A percentile compares a stretch with the other conserved stretches of the same genome.
Conservation (phyloP, 2,113 vertebrate species). For the Indri indri region DNA sequence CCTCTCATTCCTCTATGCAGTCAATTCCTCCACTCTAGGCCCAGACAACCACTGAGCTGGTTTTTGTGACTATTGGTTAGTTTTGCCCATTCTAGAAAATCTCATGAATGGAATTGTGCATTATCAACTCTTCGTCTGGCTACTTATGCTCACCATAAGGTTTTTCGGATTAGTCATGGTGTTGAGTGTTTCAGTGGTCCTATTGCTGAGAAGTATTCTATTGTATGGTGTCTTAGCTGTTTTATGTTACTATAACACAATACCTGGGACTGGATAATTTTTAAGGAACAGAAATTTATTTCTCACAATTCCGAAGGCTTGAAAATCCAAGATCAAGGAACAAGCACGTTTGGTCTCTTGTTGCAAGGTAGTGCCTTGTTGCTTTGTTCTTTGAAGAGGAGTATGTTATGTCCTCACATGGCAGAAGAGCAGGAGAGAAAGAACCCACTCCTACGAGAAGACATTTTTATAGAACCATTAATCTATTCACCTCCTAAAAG, state of each 20-base stretch:
- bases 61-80: not conserved
- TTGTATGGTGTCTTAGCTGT: not conserved
- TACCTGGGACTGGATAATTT: not conserved
- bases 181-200: not conserved
- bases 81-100: not conserved
- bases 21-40: not conserved
- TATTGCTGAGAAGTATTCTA: not conserved
- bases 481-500: not conserved
- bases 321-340: not conserved
- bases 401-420: not conserved
- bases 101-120: not conserved
- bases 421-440: not conserved
- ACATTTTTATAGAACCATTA: not conserved
- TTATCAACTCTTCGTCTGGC: not conserved
- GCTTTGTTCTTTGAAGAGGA: not conserved
- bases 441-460: not conserved
- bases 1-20: rapidly evolving
- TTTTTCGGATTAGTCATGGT: not conserved
- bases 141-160: not conserved
- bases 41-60: not conserved
- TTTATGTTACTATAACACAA: not conserved
- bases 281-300: not conserved
- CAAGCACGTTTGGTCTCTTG: not conserved
- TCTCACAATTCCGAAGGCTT: not conserved
- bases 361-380: not conserved